Conservation (phyloP, 1,140 invertebrate species). For the Penaeus vannamei region DNA sequence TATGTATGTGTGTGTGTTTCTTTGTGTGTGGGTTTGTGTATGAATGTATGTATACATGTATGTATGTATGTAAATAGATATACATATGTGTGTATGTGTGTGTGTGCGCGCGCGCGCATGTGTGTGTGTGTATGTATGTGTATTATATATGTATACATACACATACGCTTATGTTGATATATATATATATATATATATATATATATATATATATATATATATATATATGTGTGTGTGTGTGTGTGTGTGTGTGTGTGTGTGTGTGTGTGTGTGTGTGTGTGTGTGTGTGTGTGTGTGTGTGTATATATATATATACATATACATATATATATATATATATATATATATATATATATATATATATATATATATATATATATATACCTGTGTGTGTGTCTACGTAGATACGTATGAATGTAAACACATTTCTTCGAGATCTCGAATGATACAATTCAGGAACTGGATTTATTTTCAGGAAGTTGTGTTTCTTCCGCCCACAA, state of each 20-base stretch:
- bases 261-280: background rate
- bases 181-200: conserved; percentile 33
- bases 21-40: background rate
- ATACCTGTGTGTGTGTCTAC: no score
- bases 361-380: no score
- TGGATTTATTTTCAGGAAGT: no score
- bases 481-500: no score
- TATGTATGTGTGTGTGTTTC: background rate
- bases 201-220: conserved; percentile 27
- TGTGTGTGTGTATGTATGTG: background rate
- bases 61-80: conserved; percentile 21
- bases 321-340: no score
- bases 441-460: no score
- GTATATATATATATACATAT: no score
- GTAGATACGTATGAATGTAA: no score
- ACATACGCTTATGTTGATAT: background rate
- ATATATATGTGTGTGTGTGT: background rate
- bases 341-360: no score
- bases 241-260: background rate
- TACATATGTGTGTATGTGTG: background rate
- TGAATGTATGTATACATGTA: background rate
- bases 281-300: background rate
- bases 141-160: background rate
- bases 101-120: background rate
- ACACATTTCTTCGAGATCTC: no score